Percentiles rank a stretch among this genome's conserved stretches.
These are phyloP conservation scores for Hetaerina americana DNA, from an alignment of 1,140 invertebrate genomes.

Conservation along the genomic window DNA sequence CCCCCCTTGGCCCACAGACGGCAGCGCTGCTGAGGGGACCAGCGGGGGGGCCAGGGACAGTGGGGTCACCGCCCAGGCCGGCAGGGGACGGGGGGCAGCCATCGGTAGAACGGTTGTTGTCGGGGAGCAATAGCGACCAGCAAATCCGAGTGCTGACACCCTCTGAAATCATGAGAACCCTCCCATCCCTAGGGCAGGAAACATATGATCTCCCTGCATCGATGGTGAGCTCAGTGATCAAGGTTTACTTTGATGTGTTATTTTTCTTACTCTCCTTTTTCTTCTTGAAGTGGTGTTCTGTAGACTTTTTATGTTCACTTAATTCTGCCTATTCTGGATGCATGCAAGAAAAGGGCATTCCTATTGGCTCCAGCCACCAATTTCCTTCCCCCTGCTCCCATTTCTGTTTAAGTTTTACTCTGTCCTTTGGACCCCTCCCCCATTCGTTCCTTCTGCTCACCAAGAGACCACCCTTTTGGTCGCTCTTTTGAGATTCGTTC, in stretches of 20 bases:
- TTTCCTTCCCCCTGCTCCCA: too few species aligned
- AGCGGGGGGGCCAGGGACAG: slow-evolving; percentile 6
- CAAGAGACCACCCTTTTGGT: background rate
- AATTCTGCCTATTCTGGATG: background rate
- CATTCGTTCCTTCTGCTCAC: background rate
- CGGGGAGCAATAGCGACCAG: slow-evolving; percentile 40
- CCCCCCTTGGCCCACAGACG: slow-evolving; percentile 15
- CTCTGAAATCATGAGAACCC: slow-evolving; percentile 74
- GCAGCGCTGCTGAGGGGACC: slow-evolving; percentile 11
- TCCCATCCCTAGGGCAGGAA: slow-evolving; percentile 62
- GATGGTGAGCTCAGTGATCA: slow-evolving; percentile 38
- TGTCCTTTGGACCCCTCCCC: too few species aligned
- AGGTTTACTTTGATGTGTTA: slow-evolving; percentile 2
- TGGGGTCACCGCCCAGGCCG: slow-evolving; percentile 22
- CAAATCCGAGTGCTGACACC: slow-evolving; percentile 73
- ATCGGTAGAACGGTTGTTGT: slow-evolving; percentile 23
- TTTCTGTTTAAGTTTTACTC: too few species aligned
- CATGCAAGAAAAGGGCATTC: background rate
- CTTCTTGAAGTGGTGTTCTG: background rate
- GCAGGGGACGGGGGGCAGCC: slow-evolving; percentile 23
- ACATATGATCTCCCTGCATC: slow-evolving; percentile 42
- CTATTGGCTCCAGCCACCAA: too few species aligned
- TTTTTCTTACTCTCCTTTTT: background rate
- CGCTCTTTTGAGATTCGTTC: background rate
- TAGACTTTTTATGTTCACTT: background rate